phyloP scores from a whole-genome alignment of 2,888 invertebrate genomes.

The Drosophila paramelanica region DNA sequence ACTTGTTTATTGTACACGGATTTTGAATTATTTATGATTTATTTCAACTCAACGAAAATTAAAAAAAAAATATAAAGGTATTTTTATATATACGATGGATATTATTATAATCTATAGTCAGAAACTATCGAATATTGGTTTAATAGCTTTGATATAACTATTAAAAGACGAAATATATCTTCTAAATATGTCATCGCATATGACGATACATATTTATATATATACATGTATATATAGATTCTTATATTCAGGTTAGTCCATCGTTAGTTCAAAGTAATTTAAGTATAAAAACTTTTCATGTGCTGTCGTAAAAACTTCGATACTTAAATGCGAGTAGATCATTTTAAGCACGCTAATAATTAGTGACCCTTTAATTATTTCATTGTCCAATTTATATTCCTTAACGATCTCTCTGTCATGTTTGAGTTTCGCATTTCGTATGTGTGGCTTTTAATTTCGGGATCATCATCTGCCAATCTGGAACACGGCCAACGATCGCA shows the following conservation, averaged over 20 bases:
- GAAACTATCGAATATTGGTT: no score
- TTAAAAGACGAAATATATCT: no score
- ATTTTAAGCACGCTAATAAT: slow-evolving; percentile 62
- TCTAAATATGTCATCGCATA: no score
- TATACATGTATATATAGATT: neutral
- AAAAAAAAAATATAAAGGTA: no score
- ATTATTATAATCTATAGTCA: no score
- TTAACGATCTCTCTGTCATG: slow-evolving; percentile 73
- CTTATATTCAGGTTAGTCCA: neutral
- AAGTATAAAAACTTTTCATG: slow-evolving; percentile 9
- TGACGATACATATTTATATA: no score
- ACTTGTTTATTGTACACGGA: slow-evolving; percentile 30
- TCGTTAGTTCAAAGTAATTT: neutral
- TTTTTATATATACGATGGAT: no score
- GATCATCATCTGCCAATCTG: slow-evolving; percentile 48
- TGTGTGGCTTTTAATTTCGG: slow-evolving; percentile 57
- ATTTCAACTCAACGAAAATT: slow-evolving; percentile 3
- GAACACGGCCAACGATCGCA: slow-evolving; percentile 13
- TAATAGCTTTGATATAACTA: no score
- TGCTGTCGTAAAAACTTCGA: slow-evolving; percentile 43
- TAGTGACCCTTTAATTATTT: slow-evolving; percentile 81
- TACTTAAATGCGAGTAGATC: slow-evolving; percentile 49
- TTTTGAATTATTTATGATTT: slow-evolving; percentile 40
- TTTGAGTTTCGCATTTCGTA: slow-evolving; percentile 46
- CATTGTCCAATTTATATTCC: slow-evolving; percentile 83